phyloP scores from a whole-genome alignment of 1,140 invertebrate genomes.

The Drosophila pallidifrons region DNA sequence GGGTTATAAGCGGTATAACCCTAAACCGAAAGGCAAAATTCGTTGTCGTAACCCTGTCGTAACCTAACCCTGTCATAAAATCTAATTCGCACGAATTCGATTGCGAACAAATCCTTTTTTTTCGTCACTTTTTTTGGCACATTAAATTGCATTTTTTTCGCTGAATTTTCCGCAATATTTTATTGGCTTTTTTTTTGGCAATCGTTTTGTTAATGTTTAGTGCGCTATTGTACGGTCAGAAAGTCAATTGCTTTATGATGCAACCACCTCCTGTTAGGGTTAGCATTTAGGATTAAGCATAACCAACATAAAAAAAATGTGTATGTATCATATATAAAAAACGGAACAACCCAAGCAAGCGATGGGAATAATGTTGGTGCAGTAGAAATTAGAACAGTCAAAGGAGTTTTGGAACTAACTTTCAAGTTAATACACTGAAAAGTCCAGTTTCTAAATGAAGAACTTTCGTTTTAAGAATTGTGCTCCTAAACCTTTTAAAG shows the following conservation, averaged over 20 bases:
- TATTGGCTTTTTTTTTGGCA: constrained; percentile 32
- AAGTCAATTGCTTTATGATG: constrained; percentile 78
- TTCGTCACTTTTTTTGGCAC: constrained; percentile 32
- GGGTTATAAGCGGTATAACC: constrained; percentile 47
- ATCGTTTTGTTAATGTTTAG: constrained; percentile 47
- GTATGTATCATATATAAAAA: no score
- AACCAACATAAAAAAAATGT: background rate
- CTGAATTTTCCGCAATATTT: constrained; percentile 54
- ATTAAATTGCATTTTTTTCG: constrained; percentile 55
- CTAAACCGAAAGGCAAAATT: constrained; percentile 26
- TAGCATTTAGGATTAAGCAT: background rate
- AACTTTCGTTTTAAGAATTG: no score
- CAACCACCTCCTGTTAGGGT: constrained; percentile 8
- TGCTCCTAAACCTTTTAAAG: no score
- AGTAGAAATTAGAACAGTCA: no score
- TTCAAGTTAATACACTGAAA: no score
- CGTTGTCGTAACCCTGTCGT: background rate
- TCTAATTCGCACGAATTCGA: constrained; percentile 73
- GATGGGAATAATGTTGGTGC: no score
- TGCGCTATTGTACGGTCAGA: constrained; percentile 53
- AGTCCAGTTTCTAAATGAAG: no score
- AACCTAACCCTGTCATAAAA: constrained; percentile 58
- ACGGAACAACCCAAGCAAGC: no score
- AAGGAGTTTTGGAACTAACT: no score
- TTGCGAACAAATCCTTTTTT: constrained; percentile 69